Evolutionary conservation across 2,113 vertebrate species (phyloP), one percentile per base, ranked within the genome.

Genomic region (Melanostigma gelatinosum): DNA sequence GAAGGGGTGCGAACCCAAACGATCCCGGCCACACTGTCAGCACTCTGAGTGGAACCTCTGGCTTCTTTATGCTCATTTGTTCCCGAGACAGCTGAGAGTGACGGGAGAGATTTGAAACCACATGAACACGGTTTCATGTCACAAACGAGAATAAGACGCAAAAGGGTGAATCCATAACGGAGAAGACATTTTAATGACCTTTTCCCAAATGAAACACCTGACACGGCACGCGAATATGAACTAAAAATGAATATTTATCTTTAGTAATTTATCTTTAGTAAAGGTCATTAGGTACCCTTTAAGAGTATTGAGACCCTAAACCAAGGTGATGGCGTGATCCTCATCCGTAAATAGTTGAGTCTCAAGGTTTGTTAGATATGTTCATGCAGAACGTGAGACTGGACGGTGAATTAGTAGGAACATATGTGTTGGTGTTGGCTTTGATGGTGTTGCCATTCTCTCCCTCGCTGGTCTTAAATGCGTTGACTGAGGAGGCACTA

Each of bases 1-100:
- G 36, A 11, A 27, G 75, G 64, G 77, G 75, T 52, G 62, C 70
- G 79, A 67, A 77, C 58, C 67, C 63, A 42, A 79, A 81, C 62
- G 54, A 42, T 68, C 42, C 54, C 34, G 5, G 34, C 34, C 34
- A 34, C 34, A 32, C 32, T 32, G 32, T 32, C 34, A 20, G 8
- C 50, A 8, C 67, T 50, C 27, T 24, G 57, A 60, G 52, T 52
- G 57, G 18, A 60, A 38, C 38, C 18, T 20, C 6, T 27, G 3
- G 5, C 2, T 75, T 54, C 80, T 67, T 64, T 8, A 72, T 27
- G 16, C 38, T 16, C 3, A 13, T 13, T 66, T 68, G 57, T 46
- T 68, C 55, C 60, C 24, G 61, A 75, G 46, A 75, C 32, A 32
- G 12, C 4, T 72, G 20, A 27, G 63, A 48, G 57, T 32, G 24